Evolutionary conservation across 2,888 invertebrate species (phyloP).

Genomic region (Perizoma affinitatum): DNA sequence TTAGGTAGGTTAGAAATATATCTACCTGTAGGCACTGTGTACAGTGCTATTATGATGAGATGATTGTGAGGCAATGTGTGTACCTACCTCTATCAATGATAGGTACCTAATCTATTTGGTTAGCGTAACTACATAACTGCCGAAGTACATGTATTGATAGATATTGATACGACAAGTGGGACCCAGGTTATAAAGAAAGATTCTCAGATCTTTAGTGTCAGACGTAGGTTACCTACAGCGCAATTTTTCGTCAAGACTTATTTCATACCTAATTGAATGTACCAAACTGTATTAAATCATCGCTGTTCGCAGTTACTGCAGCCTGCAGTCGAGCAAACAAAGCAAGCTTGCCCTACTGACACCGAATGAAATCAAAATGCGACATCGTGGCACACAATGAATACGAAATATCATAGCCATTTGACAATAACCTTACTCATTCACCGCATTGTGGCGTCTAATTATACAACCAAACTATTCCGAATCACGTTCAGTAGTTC

Average conservation of each 20-base stretch:
- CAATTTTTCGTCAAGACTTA: background rate
- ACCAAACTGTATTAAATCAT: constrained; percentile 1
- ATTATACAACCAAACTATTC: constrained; percentile 60
- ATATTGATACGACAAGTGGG: too few relatives aligned
- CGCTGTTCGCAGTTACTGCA: constrained; percentile 36
- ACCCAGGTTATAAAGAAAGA: too few relatives aligned
- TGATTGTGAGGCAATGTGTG: too few relatives aligned
- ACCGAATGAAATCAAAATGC: constrained; percentile 72
- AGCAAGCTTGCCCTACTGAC: constrained; percentile 73
- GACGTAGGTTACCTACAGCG: background rate
- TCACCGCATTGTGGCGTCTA: constrained; percentile 55
- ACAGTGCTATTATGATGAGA: too few relatives aligned
- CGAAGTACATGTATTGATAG: too few relatives aligned
- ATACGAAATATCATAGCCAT: constrained; percentile 58
- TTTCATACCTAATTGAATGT: too few relatives aligned
- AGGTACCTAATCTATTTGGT: too few relatives aligned
- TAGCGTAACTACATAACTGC: too few relatives aligned
- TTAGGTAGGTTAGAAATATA: too few relatives aligned
- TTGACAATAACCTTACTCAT: constrained; percentile 52
- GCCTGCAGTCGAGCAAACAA: constrained; percentile 56
- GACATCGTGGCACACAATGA: constrained; percentile 51
- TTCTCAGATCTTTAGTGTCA: too few relatives aligned
- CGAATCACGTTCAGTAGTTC: constrained; percentile 59
- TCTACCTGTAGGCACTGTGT: too few relatives aligned
- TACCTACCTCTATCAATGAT: too few relatives aligned